Percentiles rank a stretch among this genome's conserved stretches.
These are phyloP conservation scores for Thunnus maccoyii DNA, from an alignment of 2,113 vertebrate species.

Conservation along the genomic window DNA sequence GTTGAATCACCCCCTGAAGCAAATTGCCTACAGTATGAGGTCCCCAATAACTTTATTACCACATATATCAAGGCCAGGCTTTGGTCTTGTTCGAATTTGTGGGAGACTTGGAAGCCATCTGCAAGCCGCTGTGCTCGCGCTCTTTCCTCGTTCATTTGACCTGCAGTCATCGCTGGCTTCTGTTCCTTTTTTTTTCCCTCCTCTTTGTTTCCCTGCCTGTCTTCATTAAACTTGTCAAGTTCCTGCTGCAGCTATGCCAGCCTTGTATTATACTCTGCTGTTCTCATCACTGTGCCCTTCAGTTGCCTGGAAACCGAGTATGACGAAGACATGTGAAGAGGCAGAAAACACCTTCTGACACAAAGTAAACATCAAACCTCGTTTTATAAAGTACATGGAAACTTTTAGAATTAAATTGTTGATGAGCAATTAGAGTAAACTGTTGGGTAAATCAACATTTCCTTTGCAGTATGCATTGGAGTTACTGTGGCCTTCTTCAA, in stretches of 20 bases:
- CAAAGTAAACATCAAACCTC: slow-evolving; percentile 61
- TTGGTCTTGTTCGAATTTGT: slow-evolving; percentile 24
- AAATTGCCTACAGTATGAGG: slow-evolving; percentile 27
- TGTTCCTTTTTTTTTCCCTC: slow-evolving; percentile 29
- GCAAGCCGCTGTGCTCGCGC: slow-evolving; percentile 18
- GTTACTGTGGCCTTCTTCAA: slow-evolving; percentile 18
- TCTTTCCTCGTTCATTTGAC: slow-evolving; percentile 57
- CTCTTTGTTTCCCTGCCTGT: slow-evolving; percentile 76
- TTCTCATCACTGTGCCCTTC: slow-evolving; percentile 74
- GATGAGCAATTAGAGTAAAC: slow-evolving; percentile 22
- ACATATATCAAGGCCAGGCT: slow-evolving; percentile 59
- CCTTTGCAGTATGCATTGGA: not conserved
- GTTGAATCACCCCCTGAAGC: slow-evolving; percentile 55
- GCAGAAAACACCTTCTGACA: slow-evolving; percentile 67
- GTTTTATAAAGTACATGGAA: slow-evolving; percentile 50
- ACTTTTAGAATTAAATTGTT: slow-evolving; percentile 37
- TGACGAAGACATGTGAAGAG: slow-evolving; percentile 60
- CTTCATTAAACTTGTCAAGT: slow-evolving; percentile 81
- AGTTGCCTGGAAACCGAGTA: slow-evolving; percentile 80
- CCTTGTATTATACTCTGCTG: slow-evolving; percentile 66
- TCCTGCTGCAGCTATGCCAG: slow-evolving; percentile 62
- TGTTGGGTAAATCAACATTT: slow-evolving; percentile 1
- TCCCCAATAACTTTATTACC: slow-evolving; percentile 69
- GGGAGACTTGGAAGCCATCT: slow-evolving; percentile 39
- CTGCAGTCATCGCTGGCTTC: slow-evolving; percentile 45